Percentiles rank a stretch among this genome's conserved stretches.
These are phyloP conservation scores for Hylyphantes graminicola DNA, from an alignment of 1,140 invertebrate genomes.

Conservation along the genomic window DNA sequence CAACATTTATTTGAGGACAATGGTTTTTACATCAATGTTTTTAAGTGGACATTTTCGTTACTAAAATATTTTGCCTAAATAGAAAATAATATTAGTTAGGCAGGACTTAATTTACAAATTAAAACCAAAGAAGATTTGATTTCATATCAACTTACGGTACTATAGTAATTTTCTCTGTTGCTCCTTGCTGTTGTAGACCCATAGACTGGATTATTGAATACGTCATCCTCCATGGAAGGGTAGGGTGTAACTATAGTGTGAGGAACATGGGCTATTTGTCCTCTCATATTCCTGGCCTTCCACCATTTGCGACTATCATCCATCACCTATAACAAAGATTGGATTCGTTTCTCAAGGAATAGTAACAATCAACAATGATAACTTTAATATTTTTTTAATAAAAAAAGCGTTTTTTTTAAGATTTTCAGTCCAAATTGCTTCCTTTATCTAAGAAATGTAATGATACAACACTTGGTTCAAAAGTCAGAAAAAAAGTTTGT, in stretches of 20 bases:
- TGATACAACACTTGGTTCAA: too few species aligned
- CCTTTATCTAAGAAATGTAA: too few species aligned
- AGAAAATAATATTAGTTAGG: not conserved
- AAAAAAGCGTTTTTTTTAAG: too few species aligned
- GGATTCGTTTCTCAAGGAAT: not conserved
- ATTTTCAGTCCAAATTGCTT: too few species aligned
- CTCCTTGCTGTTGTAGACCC: constrained; percentile 26
- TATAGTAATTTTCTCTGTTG: constrained; percentile 55
- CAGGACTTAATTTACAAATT: not conserved
- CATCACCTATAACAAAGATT: constrained; percentile 75
- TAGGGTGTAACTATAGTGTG: constrained; percentile 90
- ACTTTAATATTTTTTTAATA: too few species aligned
- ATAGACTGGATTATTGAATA: constrained; percentile 77
- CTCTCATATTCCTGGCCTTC: constrained; percentile 92
- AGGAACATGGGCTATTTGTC: constrained; percentile 92
- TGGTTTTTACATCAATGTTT: too few species aligned
- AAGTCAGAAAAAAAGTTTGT: too few species aligned
- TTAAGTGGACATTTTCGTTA: too few species aligned
- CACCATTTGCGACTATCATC: constrained; percentile 98
- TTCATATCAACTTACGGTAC: constrained; percentile 31
- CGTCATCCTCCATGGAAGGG: constrained; percentile 68
- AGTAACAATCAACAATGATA: not conserved
- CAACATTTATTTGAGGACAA: too few species aligned
- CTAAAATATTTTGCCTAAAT: too few species aligned
- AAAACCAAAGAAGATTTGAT: not conserved